A percentile compares a stretch with the other conserved stretches of the same genome.
Conservation (phyloP, 2,888 invertebrate genomes). For the Melieria crassipennis region DNA sequence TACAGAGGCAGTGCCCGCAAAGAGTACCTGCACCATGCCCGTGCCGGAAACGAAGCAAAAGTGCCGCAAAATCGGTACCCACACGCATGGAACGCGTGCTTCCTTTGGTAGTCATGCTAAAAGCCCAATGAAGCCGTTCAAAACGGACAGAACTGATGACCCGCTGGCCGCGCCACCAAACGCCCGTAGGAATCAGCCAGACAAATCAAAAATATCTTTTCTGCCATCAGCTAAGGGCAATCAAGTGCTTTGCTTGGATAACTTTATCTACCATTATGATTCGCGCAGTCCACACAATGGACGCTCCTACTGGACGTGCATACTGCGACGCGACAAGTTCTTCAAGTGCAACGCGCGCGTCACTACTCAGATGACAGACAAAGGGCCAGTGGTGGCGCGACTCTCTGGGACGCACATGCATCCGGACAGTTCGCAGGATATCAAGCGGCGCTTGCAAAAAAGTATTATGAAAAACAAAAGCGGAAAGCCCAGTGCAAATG, state of each 20-base stretch:
- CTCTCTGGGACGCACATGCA: slow-evolving; percentile 55
- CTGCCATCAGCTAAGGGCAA: slow-evolving; percentile 58
- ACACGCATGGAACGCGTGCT: slow-evolving; percentile 15
- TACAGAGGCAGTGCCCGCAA: no score
- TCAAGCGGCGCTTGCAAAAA: slow-evolving; percentile 47
- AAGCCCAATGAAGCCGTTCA: slow-evolving; percentile 6
- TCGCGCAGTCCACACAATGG: slow-evolving; percentile 52
- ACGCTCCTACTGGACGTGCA: slow-evolving; percentile 56
- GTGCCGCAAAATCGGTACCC: slow-evolving; percentile 15
- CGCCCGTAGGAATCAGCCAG: slow-evolving; percentile 31
- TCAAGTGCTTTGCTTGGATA: slow-evolving; percentile 54
- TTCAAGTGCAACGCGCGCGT: slow-evolving; percentile 55
- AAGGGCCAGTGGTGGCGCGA: slow-evolving; percentile 50
- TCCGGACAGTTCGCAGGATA: slow-evolving; percentile 46
- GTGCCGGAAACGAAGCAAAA: slow-evolving; percentile 2
- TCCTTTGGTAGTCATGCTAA: background rate
- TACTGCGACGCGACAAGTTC: slow-evolving; percentile 52
- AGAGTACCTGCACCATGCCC: no score
- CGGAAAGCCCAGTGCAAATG: slow-evolving; percentile 16
- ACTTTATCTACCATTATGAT: slow-evolving; percentile 55
- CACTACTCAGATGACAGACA: slow-evolving; percentile 47
- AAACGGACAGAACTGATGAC: slow-evolving; percentile 34
- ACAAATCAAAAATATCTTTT: slow-evolving; percentile 51
- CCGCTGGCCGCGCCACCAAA: slow-evolving; percentile 38
- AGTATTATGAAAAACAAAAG: slow-evolving; percentile 35